Evolutionary conservation across 2,888 invertebrate species (phyloP).

Genomic region (Mimachlamys varia): DNA sequence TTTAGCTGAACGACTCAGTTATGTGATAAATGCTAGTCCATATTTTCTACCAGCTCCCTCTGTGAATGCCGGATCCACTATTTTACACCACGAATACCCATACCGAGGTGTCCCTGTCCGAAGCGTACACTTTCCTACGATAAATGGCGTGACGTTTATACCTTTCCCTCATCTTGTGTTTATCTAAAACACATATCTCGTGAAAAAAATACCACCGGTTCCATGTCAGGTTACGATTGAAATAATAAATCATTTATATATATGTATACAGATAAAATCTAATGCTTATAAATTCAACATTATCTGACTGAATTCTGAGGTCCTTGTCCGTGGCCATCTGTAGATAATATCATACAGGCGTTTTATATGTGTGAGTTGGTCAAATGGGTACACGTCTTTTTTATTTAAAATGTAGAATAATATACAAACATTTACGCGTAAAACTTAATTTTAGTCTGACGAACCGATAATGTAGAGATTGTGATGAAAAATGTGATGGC

Average conservation of each 20-base stretch:
- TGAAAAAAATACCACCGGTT: not conserved
- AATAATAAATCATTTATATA: slow-evolving; percentile 6
- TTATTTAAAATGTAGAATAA: too few species aligned
- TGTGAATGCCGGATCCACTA: not conserved
- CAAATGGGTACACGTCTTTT: too few species aligned
- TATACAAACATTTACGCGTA: too few species aligned
- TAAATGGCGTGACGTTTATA: not conserved
- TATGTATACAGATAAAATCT: slow-evolving; percentile 29
- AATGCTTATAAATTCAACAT: slow-evolving; percentile 11
- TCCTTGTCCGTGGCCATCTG: not conserved
- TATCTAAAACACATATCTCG: slow-evolving; percentile 24
- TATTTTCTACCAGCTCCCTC: not conserved
- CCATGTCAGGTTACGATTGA: not conserved
- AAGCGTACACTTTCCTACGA: slow-evolving; percentile 7
- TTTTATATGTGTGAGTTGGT: not conserved
- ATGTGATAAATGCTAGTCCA: not conserved
- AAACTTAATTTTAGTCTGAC: too few species aligned
- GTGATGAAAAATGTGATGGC: too few species aligned
- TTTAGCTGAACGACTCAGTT: too few species aligned
- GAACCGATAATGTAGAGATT: too few species aligned
- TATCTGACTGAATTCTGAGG: not conserved
- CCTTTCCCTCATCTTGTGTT: not conserved
- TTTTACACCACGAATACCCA: not conserved
- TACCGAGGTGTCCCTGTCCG: not conserved
- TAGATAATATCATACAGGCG: too few species aligned